Evolutionary conservation across 2,888 invertebrate genomes (phyloP), one percentile per base, ranked within the genome.

Genomic region (Andrena flavipes): DNA sequence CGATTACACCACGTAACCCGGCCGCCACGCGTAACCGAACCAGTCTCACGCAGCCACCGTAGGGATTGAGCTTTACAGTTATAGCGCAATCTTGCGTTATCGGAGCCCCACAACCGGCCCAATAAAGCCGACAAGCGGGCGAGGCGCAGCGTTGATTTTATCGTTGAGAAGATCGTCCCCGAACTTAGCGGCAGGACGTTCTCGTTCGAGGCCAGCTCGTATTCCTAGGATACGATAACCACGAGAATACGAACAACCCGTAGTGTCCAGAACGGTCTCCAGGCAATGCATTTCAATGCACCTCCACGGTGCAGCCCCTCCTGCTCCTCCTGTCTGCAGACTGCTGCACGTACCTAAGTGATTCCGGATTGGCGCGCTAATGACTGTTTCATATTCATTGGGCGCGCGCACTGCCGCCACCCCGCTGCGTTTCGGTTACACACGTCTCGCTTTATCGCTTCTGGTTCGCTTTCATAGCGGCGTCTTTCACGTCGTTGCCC

Each of bases 311-410:
- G 3, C 42, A 4, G 0, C n/a, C 49, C 54, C 60, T 73, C 54
- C 4, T 6, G 20, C 54, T 23, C 42, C 42, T 48, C 65, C 69
- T 65, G 75, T 56, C 75, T 75, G 71, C 62, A 63, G 42, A 75
- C 64, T 74, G 73, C 60, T 59, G 72, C 74, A 80, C 73, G 69
- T 71, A 78, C 79, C 82, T 87, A 90, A 90, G 88, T 91, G 88
- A 89, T 89, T 91, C 88, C 82, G 80, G 84, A 90, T 91, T 89
- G 90, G 82, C 80, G 85, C 84, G 76, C 86, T 90, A 89, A 90
- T 89, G 89, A 90, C 90, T 90, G 89, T 90, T 90, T 90, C 90
- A 89, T 90, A 90, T 90, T 90, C 90, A 90, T 90, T 89, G 88
- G 82, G 54, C 71, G 80, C 76, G 80, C 80, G 48, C 54, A 10